A percentile compares a stretch with the other conserved stretches of the same genome.
These are phyloP conservation scores for Pycnonotus jocosus DNA, from an alignment of 2,113 vertebrate species.

Conservation along the genomic window DNA sequence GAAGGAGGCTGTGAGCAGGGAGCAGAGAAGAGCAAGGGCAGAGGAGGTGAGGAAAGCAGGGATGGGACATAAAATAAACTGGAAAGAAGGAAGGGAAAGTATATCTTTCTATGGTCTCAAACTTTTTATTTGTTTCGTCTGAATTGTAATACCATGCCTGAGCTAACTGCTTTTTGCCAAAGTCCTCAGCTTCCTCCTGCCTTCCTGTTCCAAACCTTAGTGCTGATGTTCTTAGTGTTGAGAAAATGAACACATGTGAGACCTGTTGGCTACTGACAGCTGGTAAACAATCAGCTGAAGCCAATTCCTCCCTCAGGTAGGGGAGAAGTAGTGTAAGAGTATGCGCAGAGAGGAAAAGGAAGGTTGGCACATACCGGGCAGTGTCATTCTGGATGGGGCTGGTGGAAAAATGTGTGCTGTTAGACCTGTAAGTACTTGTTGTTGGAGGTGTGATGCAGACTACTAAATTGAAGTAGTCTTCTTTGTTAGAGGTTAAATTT, in stretches of 20 bases:
- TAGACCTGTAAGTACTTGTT: neutral
- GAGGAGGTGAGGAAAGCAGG: neutral
- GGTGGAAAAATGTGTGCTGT: neutral
- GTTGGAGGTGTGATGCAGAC: neutral
- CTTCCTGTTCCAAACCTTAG: neutral
- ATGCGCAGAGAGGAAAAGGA: rapidly evolving
- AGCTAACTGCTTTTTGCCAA: neutral
- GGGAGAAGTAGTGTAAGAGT: neutral
- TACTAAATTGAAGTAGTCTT: neutral
- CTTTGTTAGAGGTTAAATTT: neutral
- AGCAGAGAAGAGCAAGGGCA: neutral
- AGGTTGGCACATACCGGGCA: rapidly evolving
- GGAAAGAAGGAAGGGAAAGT: neutral
- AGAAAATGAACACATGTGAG: neutral
- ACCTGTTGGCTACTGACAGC: neutral
- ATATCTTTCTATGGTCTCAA: neutral
- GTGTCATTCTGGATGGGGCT: neutral
- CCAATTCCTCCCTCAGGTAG: neutral
- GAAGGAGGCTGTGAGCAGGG: neutral
- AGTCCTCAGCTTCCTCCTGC: neutral
- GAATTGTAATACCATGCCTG: neutral
- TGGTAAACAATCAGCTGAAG: neutral
- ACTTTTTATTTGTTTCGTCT: neutral
- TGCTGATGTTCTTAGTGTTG: neutral
- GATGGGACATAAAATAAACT: neutral